Base-by-base conservation (phyloP, 30 jellyfish, hydroid and myxozoan genomes). In the Pseudorhiza aurosa region DNA sequence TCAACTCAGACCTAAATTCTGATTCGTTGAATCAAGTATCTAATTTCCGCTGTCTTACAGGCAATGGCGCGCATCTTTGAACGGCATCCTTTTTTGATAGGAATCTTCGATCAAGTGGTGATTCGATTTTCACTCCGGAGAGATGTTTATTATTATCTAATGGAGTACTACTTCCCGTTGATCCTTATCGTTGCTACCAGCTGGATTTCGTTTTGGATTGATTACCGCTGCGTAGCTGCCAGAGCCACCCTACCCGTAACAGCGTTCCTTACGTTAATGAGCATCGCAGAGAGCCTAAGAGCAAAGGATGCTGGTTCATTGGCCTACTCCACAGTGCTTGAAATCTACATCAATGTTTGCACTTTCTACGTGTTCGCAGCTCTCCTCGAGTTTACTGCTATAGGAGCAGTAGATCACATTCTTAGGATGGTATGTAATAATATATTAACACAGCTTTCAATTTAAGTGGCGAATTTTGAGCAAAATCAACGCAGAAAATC, bases 181-280 rank as follows among this genome's bases (percentile, higher is more conserved):
- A 84, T 50, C 6, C 57, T 80, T 12, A 50, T 80, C 42, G 91
- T 80, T 14, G 50, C 81, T 35, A 36, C 81, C 12, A 80, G 91
- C 36, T 80, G 91, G 91, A 80, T 65, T 29, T 80, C 91, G 2
- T 80, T 80, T 42, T 80, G 91, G 91, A 46, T 80, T 24, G 91
- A 80, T 32, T 65, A 80, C 60, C 60, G 72, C 8, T 80, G 84
- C 18, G 22, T 28, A 8, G 75, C 91, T 43, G 91, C 91, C 10
- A 56, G 91, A 15, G 84, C 84, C 9, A 40, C 82, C 33, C 56
- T 80, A 44, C 91, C 91, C 29, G 83, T 65, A 9, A 80, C 91
- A 5, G 65, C 91, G 1, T 65, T 80, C 57, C 80, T 80, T 8
- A 80, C 91, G 6, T 39, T 80, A 36, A 58, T 44, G 35, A 80